Base-by-base conservation (phyloP, 2,888 invertebrate genomes). In the Epinotia demarniana region DNA sequence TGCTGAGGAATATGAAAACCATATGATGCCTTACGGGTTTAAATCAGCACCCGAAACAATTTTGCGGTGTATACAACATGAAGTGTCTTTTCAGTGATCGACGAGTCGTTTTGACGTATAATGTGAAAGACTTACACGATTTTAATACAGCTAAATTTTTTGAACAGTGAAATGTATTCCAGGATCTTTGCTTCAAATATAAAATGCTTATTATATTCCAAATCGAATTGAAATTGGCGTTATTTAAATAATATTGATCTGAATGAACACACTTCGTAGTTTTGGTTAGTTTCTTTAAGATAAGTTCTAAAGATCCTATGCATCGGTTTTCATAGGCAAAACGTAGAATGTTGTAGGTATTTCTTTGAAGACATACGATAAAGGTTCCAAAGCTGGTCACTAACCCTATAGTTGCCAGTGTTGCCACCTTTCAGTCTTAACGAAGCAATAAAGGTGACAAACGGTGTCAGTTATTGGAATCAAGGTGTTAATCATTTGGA, bases 151-250 rank as follows among this genome's bases (percentile, higher is more conserved):
- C 39, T 2, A 9, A 8, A 9, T 9, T 9, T 33, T 39, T 9
- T 16, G 3, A 49, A 1, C 4, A 49, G 4, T 16, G n/a, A 49
- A 16, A 53, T 53, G 0, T 53, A 5, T 49, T 13, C 16, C 4
- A 49, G 53, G 53, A 1, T 53, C 8, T 53, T 13, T 8, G 53
- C n/a, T 6, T 2, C n/a, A 16, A 33, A 33, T 3, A 12, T n/a
- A 23, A 61, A 61, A 33, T 63, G 57, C 72, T 72, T 72, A 12
- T 64, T 64, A 72, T 72, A 72, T 72, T 64, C 72, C 46, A 46
- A 72, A 64, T 64, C 46, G 18, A 39, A 46, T 9, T 3, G 23
- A 33, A n/a, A 16, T 4, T 33, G 8, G 33, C 33, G 33, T 33
- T 33, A 61, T 61, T 33, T 27, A 61, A 61, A 23, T 61, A 16